A percentile compares a stretch with the other conserved stretches of the same genome.
phyloP scores from a whole-genome alignment of 2,797 vertebrate species.

The Anguilla megastoma region DNA sequence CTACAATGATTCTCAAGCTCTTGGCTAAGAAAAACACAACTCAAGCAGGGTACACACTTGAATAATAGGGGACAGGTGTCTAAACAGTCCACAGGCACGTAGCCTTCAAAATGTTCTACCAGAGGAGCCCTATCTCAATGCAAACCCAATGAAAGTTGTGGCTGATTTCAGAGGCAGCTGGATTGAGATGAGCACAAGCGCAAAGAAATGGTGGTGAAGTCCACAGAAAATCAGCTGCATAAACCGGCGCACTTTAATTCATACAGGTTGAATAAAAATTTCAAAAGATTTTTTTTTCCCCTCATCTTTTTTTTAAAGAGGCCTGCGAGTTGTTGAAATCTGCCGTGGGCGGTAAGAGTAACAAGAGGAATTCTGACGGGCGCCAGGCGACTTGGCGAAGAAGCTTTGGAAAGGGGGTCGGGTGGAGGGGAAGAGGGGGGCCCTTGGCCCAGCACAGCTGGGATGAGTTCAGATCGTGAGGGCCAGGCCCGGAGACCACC shows the following conservation, averaged over 20 bases:
- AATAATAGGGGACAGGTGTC: not conserved
- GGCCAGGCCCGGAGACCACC: slow-evolving; percentile 36
- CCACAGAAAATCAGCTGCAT: not conserved
- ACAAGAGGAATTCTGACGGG: not conserved
- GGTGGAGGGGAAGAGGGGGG: not conserved
- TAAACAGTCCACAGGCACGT: not conserved
- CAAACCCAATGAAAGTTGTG: not conserved
- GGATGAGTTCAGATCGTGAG: not conserved
- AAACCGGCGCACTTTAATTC: too few species aligned
- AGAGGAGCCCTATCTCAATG: not conserved
- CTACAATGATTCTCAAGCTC: not conserved
- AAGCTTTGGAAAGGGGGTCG: not conserved
- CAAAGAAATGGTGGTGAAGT: too few species aligned
- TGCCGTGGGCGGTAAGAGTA: not conserved
- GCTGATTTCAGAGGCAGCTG: not conserved
- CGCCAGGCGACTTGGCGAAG: not conserved
- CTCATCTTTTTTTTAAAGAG: not conserved
- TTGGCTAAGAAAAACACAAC: not conserved
- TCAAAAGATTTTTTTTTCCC: not conserved
- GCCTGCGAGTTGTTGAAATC: not conserved
- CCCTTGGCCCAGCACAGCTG: not conserved
- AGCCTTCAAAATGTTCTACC: slow-evolving; percentile 23
- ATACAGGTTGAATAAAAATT: not conserved
- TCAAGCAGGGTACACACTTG: not conserved
- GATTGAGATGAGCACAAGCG: not conserved